Conservation (phyloP, 2,113 vertebrate genomes). For the Brachyhypopomus occidentalis region DNA sequence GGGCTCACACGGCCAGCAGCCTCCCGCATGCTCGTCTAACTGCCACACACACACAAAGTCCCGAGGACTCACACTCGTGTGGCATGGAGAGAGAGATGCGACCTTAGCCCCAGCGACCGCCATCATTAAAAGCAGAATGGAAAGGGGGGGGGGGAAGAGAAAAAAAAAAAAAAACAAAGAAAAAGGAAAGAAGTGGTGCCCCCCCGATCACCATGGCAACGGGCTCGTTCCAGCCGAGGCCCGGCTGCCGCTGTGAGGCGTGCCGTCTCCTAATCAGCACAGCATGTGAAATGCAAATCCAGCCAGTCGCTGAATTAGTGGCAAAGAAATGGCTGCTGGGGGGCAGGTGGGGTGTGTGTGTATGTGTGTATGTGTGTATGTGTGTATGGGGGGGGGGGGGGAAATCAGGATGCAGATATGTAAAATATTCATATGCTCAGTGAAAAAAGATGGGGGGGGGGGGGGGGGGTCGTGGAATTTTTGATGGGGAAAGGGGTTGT, state of each 20-base stretch:
- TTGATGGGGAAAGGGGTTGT: constrained; percentile 68
- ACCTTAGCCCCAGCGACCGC: constrained; percentile 85
- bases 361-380: too few species aligned
- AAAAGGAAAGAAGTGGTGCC: constrained; percentile 32
- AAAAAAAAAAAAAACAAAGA: constrained; percentile 52
- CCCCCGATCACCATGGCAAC: constrained; percentile 94
- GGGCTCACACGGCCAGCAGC: constrained; percentile 43
- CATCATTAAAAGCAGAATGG: constrained; percentile 89
- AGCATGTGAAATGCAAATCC: constrained; percentile 98
- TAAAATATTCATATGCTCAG: constrained; percentile 98
- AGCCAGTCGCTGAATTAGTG: constrained; percentile 99
- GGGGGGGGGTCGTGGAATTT: constrained; percentile 60
- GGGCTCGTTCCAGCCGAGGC: constrained; percentile 82
- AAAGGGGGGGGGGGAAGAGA: constrained; percentile 57
- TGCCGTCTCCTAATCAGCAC: constrained; percentile 87
- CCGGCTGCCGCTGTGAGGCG: constrained; percentile 77
- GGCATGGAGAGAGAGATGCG: constrained; percentile 83
- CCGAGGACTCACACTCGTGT: constrained; percentile 55
- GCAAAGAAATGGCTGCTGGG: constrained; percentile 82
- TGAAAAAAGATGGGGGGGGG: constrained; percentile 72
- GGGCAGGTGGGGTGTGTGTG: neutral
- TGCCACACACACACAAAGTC: constrained; percentile 9
- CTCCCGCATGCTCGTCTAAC: constrained; percentile 51
- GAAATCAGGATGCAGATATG: constrained; percentile 86
- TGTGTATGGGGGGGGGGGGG: constrained; percentile 32